phyloP scores from a whole-genome alignment of 2,888 invertebrate species.

The Alviniconcha strummeri region DNA sequence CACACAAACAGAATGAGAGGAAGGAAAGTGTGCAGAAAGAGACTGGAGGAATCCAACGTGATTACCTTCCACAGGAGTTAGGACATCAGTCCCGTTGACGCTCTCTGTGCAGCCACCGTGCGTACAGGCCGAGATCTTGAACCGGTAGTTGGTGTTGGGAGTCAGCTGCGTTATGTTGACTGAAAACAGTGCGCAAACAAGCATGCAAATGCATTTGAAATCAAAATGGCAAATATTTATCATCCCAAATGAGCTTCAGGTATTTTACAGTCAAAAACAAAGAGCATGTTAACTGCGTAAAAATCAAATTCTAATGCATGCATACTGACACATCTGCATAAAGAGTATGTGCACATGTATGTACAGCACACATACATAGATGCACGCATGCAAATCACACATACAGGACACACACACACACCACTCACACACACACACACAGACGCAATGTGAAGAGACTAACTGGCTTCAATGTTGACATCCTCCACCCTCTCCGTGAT shows the following conservation, averaged over 20 bases:
- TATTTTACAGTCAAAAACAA: too few species aligned
- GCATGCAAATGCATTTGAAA: neutral
- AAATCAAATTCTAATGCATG: too few species aligned
- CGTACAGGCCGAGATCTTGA: conserved; percentile 69
- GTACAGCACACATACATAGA: neutral
- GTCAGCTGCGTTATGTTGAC: conserved; percentile 60
- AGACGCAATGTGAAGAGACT: neutral
- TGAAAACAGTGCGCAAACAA: conserved; percentile 40
- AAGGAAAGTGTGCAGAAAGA: too few species aligned
- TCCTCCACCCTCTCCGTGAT: conserved; percentile 58
- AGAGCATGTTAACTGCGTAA: too few species aligned
- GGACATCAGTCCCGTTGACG: conserved; percentile 53
- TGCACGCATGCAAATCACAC: neutral
- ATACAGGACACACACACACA: too few species aligned
- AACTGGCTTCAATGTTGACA: conserved; percentile 42
- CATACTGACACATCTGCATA: too few species aligned
- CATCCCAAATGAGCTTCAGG: too few species aligned
- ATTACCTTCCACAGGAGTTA: conserved; percentile 68
- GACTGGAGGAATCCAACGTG: too few species aligned
- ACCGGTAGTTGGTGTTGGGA: conserved; percentile 67
- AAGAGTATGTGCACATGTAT: too few species aligned
- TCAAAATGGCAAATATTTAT: too few species aligned
- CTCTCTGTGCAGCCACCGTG: conserved; percentile 71
- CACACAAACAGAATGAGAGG: too few species aligned
- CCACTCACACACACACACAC: neutral